Evolutionary conservation across 2,888 invertebrate genomes (phyloP), one percentile per base, ranked within the genome.

Genomic region (Mythimna loreyi): DNA sequence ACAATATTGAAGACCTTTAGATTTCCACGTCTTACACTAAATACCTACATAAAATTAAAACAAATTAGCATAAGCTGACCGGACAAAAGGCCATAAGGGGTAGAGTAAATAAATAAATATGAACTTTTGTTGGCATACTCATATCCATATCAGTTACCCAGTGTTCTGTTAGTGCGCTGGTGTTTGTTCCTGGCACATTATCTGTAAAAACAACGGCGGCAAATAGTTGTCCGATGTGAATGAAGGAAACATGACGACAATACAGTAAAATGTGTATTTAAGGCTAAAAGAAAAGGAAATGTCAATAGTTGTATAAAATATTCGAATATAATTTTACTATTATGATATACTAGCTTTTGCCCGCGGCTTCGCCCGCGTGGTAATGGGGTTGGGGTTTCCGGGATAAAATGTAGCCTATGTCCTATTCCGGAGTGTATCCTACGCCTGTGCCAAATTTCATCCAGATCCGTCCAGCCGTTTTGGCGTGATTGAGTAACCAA

Each of bases 161-260:
- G 50, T 55, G 56, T 68, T 52, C 52, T 57, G 43, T 52, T 49
- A 33, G 47, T 71, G 76, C 56, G 74, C 62, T 49, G 23, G 23
- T 83, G 68, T 86, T 86, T 84, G 86, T 85, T 86, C 87, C 85
- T 72, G 71, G 30, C 64, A 84, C 33, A 84, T 81, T 75, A 72
- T 53, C 52, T n/a, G 56, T 75, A 72, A 79, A 52, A 47, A 62
- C 53, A 74, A 76, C 71, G 75, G 36, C 23, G 9, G 4, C 16
- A 16, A 33, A 49, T 4, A 40, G 40, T 40, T 19, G 40, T 30
- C 60, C n/a, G 8, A 13, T 0, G 56, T 64, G 60, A 52, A 36
- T 25, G 23, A 53, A 36, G 19, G 2, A 23, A 23, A 50, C 2
- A 28, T 28, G 4, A 28, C 3, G 23, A 16, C 13, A 30, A 43